phyloP scores from a whole-genome alignment of 2,888 invertebrate species.

The Drosophila multiciliata region DNA sequence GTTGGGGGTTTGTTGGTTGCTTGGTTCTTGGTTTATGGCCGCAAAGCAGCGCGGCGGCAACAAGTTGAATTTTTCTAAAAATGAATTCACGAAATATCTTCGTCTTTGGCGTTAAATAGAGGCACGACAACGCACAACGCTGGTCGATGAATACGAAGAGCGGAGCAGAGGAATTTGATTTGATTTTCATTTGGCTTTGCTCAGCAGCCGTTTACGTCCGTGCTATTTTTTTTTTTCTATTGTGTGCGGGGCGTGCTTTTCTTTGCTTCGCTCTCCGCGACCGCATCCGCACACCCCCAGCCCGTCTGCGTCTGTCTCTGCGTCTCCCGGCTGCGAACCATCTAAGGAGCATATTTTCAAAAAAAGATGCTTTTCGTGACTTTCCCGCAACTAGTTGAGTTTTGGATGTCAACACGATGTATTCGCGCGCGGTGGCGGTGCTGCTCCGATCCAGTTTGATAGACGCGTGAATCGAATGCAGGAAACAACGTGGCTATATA shows the following conservation, averaged over 20 bases:
- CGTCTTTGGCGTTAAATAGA: conserved; percentile 76
- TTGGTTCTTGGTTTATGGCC: conserved; percentile 58
- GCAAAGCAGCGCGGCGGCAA: conserved; percentile 61
- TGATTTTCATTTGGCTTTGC: conserved; percentile 66
- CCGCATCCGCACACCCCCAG: conserved; percentile 12
- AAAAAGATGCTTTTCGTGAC: conserved; percentile 74
- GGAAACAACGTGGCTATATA: conserved; percentile 9
- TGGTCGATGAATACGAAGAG: conserved; percentile 48
- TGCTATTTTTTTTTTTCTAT: conserved; percentile 66
- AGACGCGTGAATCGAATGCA: conserved; percentile 29
- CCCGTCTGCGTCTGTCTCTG: conserved; percentile 29
- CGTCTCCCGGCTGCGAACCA: conserved; percentile 73
- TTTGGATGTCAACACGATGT: conserved; percentile 84
- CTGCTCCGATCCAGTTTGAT: conserved; percentile 46
- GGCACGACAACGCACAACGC: conserved; percentile 65
- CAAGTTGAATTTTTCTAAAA: conserved; percentile 80
- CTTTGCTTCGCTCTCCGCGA: conserved; percentile 52
- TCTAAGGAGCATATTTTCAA: conserved; percentile 85
- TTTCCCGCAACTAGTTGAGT: conserved; percentile 84
- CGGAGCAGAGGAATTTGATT: conserved; percentile 64
- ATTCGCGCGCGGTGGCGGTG: conserved; percentile 68
- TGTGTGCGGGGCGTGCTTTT: conserved; percentile 69
- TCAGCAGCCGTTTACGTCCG: conserved; percentile 32
- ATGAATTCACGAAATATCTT: conserved; percentile 78
- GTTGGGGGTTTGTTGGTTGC: conserved; percentile 18